Evolutionary conservation across 2,888 invertebrate species (phyloP), one percentile per base, ranked within the genome.

Genomic region (Belgica antarctica): DNA sequence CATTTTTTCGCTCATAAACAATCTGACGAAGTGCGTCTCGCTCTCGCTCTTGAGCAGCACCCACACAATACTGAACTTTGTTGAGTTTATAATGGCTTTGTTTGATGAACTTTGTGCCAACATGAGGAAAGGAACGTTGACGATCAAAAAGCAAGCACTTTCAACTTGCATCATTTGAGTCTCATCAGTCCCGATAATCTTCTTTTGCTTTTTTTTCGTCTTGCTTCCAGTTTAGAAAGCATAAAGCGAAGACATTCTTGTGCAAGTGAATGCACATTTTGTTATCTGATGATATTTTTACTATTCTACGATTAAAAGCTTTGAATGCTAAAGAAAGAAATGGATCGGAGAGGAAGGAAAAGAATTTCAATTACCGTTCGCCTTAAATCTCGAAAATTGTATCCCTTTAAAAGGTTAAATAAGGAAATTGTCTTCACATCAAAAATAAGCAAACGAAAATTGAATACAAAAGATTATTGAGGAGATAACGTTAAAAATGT

Each of bases 51-150:
- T 41, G 41, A 31, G 31, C 31, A 41, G 15, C 41, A 41, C 41
- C 41, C 41, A 41, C 41, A 41, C 41, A 41, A 41, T 41, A 15
- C 31, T 31, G 5, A 10, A 4, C 4, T 31, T 41, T 12, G 12
- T 41, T 41, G 41, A n/a, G n/a, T 41, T 41, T 41, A n/a, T n/a
- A n/a, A n/a, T n/a, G 10, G n/a, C 41, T 41, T n/a, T n/a, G 41
- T 15, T 41, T n/a, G 41, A 3, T 41, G 41, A 41, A 41, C 41
- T 41, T 41, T 41, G 2, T 41, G 41, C 41, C 41, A 41, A 15
- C 41, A 41, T 41, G 41, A 41, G 15, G 12, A 41, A 41, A n/a
- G n/a, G n/a, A n/a, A n/a, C n/a, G n/a, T n/a, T n/a, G n/a, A n/a
- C n/a, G n/a, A n/a, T n/a, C n/a, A n/a, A n/a, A n/a, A n/a, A n/a